These are phyloP conservation scores for Penaeus vannamei DNA, from an alignment of 1,140 invertebrate genomes.

Conservation along the genomic window DNA sequence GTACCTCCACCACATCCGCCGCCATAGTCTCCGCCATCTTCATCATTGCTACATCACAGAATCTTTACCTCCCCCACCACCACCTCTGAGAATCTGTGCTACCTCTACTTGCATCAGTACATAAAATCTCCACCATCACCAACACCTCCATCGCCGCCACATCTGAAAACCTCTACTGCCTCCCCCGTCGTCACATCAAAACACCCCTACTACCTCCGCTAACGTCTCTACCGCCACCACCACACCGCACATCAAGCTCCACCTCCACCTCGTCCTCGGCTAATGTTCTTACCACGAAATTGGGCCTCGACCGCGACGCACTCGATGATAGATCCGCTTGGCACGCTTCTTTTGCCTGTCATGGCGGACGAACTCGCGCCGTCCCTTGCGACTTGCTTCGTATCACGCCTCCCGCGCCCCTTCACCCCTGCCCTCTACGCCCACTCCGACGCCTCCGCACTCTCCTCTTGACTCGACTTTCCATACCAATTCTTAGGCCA, in stretches of 20 bases:
- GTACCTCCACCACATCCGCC: too few species aligned
- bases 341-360: too few species aligned
- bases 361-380: too few species aligned
- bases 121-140: too few species aligned
- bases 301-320: too few species aligned
- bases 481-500: neutral
- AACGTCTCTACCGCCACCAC: neutral
- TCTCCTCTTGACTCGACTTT: constrained; percentile 2
- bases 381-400: too few species aligned
- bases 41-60: neutral
- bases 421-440: neutral
- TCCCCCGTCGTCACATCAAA: neutral
- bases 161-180: too few species aligned
- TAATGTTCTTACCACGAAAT: too few species aligned
- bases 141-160: too few species aligned
- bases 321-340: too few species aligned
- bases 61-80: neutral
- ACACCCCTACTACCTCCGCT: too few species aligned
- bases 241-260: neutral
- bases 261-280: neutral
- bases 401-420: neutral
- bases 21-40: too few species aligned
- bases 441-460: neutral
- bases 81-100: neutral
- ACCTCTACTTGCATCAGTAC: neutral